These are phyloP conservation scores for Molanna angustata DNA, from an alignment of 2,888 invertebrate genomes.

Conservation along the genomic window DNA sequence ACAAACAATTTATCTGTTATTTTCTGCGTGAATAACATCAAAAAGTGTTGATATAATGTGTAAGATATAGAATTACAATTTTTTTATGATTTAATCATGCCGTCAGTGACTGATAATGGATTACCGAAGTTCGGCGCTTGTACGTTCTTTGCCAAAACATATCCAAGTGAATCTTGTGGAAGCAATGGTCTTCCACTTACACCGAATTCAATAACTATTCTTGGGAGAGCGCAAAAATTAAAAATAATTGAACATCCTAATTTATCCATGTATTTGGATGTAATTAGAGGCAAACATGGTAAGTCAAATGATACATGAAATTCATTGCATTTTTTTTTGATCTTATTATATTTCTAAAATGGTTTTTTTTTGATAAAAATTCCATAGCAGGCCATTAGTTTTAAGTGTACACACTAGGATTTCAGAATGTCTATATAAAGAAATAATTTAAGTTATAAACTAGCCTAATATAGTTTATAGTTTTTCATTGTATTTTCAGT, in stretches of 20 bases:
- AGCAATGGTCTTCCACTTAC: conserved; percentile 95
- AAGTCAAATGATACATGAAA: too few species aligned
- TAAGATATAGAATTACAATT: background rate
- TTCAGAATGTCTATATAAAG: too few species aligned
- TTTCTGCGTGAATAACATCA: background rate
- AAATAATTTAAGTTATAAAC: too few species aligned
- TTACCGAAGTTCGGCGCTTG: conserved; percentile 70
- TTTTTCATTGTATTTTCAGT: too few species aligned
- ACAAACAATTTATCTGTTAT: background rate
- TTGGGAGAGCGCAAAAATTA: conserved; percentile 82
- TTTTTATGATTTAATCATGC: conserved; percentile 11
- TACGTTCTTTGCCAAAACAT: conserved; percentile 88
- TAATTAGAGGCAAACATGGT: conserved; percentile 94
- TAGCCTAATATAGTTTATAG: too few species aligned
- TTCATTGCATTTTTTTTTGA: background rate
- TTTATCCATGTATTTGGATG: conserved; percentile 87
- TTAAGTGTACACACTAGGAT: too few species aligned
- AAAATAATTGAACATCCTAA: conserved; percentile 76
- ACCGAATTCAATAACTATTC: conserved; percentile 92
- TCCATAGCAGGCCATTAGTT: too few species aligned
- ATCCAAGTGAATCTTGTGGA: conserved; percentile 88
- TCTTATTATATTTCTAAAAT: too few species aligned
- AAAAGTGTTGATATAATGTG: background rate
- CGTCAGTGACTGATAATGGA: conserved; percentile 15
- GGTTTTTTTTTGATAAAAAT: too few species aligned